phyloP scores from a whole-genome alignment of 2,888 invertebrate genomes.

The Drosophila quinaria region DNA sequence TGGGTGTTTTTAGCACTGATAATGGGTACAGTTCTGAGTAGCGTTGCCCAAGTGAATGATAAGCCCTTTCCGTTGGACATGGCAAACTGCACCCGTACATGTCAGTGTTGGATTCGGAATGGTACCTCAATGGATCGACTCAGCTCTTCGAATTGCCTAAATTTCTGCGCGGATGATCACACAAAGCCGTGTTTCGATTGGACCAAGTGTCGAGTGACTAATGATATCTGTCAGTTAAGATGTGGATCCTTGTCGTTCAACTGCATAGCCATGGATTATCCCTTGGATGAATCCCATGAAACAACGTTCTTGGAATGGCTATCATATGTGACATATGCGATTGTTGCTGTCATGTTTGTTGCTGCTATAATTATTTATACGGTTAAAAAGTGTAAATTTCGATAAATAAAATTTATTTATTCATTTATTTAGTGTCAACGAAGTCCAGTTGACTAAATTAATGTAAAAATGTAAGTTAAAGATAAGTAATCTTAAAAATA shows the following conservation, averaged over 20 bases:
- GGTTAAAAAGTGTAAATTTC: not conserved
- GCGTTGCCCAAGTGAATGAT: constrained; percentile 2
- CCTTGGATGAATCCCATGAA: not conserved
- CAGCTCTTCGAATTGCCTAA: constrained; percentile 10
- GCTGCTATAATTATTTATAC: not conserved
- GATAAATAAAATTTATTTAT: too few species aligned
- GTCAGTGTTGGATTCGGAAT: constrained; percentile 43
- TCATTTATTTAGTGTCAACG: not conserved
- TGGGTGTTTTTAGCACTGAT: constrained; percentile 21
- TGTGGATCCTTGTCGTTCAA: constrained; percentile 13
- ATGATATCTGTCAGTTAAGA: constrained; percentile 6
- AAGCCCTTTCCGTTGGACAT: constrained; percentile 7
- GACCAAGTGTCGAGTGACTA: not conserved
- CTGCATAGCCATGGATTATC: constrained; percentile 21
- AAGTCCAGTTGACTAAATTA: too few species aligned
- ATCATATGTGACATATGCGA: not conserved
- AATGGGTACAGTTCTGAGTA: not conserved
- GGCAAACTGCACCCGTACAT: constrained; percentile 6
- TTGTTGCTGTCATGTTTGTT: not conserved
- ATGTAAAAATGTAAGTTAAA: too few species aligned
- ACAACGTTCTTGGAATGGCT: not conserved
- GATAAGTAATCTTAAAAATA: too few species aligned
- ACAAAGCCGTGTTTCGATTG: constrained; percentile 49
- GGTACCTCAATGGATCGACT: constrained; percentile 16
- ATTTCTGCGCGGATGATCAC: constrained; percentile 25